phyloP scores from a whole-genome alignment of 23 tunicate genomes.

The Phallusia fumigata region DNA sequence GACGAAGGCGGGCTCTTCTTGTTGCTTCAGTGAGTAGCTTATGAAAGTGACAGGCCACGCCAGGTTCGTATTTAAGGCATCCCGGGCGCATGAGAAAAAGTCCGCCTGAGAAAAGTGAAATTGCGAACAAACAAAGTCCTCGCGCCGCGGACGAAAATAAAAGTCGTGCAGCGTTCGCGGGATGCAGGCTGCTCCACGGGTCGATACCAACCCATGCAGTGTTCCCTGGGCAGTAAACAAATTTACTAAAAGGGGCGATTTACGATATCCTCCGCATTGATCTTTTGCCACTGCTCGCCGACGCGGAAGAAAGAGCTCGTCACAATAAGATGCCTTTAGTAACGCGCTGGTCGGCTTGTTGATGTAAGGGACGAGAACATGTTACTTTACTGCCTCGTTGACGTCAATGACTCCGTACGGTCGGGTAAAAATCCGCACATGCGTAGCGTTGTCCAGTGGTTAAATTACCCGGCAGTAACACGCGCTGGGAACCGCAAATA shows the following conservation, averaged over 20 bases:
- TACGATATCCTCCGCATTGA: background rate
- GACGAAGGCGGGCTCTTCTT: conserved; percentile 12
- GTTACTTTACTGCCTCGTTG: background rate
- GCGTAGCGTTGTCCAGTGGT: background rate
- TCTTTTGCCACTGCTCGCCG: background rate
- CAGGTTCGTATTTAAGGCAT: conserved; percentile 11
- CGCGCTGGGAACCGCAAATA: background rate
- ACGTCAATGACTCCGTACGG: conserved; percentile 7
- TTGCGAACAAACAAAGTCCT: conserved; percentile 12
- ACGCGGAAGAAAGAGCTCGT: background rate
- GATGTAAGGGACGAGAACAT: background rate
- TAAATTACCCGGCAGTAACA: background rate
- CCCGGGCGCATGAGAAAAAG: conserved; percentile 4
- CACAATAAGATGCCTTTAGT: background rate
- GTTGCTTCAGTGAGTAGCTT: background rate
- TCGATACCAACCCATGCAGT: conserved; percentile 9
- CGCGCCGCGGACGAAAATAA: background rate
- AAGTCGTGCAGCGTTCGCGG: background rate
- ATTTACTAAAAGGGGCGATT: background rate
- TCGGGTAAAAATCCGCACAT: background rate
- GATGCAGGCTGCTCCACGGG: background rate
- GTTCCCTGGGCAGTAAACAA: background rate
- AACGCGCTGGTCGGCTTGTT: background rate
- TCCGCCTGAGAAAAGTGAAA: conserved; percentile 1
- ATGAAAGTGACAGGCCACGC: background rate